These are phyloP conservation scores for Metacarcinus magister DNA, from an alignment of 2,888 invertebrate species.

Conservation along the genomic window DNA sequence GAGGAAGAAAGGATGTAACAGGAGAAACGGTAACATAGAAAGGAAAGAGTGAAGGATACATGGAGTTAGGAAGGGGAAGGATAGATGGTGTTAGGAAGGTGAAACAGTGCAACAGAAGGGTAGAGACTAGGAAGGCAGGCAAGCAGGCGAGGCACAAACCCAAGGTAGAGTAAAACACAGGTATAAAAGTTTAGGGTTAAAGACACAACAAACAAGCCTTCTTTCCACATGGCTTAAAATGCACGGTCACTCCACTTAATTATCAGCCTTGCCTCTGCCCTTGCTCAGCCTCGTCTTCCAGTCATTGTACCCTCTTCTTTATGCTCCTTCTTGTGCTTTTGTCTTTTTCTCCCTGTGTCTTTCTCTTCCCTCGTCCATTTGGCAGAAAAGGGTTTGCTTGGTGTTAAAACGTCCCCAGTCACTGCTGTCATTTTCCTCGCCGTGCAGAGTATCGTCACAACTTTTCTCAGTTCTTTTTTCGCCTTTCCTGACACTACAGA, in stretches of 20 bases:
- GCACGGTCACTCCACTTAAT: not conserved
- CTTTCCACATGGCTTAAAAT: not conserved
- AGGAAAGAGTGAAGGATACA: not conserved
- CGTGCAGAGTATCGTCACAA: not conserved
- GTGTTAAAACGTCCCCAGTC: constrained; percentile 10
- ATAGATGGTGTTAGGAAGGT: not conserved
- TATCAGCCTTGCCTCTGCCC: not conserved
- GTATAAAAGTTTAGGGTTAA: not conserved
- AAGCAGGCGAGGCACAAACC: no score
- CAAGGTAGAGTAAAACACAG: not conserved
- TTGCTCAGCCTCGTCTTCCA: not conserved
- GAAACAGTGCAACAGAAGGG: not conserved
- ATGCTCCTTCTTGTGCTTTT: not conserved
- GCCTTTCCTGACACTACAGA: not conserved
- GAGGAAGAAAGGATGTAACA: not conserved
- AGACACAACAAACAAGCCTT: not conserved
- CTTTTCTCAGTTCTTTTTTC: not conserved
- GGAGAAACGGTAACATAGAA: no score
- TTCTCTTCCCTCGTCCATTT: not conserved
- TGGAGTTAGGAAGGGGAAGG: not conserved
- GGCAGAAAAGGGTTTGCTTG: not conserved
- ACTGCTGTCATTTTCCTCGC: not conserved
- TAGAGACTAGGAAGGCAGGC: no score
- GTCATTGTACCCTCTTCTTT: not conserved
- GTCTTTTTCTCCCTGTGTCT: no score